These are phyloP conservation scores for Melanocharis versteri DNA, from an alignment of 2,113 vertebrate genomes.

Conservation along the genomic window DNA sequence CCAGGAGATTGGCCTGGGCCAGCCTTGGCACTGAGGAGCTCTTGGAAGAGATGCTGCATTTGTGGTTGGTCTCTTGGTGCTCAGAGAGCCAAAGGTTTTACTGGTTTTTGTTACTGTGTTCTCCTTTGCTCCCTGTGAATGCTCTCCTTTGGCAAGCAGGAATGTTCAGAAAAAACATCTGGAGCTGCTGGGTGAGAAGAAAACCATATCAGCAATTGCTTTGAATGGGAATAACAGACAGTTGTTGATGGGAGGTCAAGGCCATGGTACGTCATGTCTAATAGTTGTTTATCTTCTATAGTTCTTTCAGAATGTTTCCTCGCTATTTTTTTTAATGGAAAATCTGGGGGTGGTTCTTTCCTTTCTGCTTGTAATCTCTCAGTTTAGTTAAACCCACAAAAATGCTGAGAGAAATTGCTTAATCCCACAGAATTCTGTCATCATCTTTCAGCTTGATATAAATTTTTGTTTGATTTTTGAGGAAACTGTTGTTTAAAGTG, in stretches of 20 bases:
- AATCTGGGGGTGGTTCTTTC: slow-evolving; percentile 66
- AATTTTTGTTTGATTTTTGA: slow-evolving; percentile 4
- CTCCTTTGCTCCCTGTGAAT: background rate
- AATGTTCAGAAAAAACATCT: background rate
- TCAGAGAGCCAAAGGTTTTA: background rate
- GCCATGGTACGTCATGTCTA: background rate
- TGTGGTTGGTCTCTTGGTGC: background rate
- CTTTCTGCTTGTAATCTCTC: slow-evolving; percentile 48
- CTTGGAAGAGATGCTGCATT: background rate
- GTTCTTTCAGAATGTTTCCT: slow-evolving; percentile 7
- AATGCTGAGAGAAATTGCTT: slow-evolving; percentile 58
- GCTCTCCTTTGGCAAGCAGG: background rate
- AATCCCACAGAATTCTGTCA: slow-evolving; percentile 36
- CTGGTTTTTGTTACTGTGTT: background rate
- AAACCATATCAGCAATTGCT: background rate
- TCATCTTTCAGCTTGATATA: background rate
- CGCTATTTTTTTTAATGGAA: background rate
- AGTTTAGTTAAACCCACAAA: slow-evolving; percentile 61
- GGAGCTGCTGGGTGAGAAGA: slow-evolving; percentile 2
- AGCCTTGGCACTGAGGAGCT: background rate
- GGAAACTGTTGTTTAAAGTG: background rate
- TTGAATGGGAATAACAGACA: background rate
- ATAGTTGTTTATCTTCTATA: slow-evolving; percentile 15
- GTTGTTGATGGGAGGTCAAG: background rate
- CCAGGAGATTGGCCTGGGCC: background rate